Evolutionary conservation across 2,113 vertebrate genomes (phyloP), one percentile per base, ranked within the genome.

Genomic region (Limnothrissa miodon): DNA sequence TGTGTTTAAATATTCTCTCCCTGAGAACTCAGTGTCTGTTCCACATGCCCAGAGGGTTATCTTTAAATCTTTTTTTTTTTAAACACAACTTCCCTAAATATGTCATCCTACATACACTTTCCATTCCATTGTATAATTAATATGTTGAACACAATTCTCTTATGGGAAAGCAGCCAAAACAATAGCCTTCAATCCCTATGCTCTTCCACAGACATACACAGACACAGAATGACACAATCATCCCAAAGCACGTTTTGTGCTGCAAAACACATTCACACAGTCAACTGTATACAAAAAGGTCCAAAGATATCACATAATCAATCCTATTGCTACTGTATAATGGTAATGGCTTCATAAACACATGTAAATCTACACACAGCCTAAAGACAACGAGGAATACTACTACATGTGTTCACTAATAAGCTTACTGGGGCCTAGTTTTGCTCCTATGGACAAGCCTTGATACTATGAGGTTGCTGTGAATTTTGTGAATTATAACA

Each of bases 221-320:
- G 29, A 70, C 62, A 70, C 10, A 29, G 29, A 70, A 70, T 29
- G 25, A 70, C 62, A 36, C 62, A 33, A 36, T 74, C 66, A 74
- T 33, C 17, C 66, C 11, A 70, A 74, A 5, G 66, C 66, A 74
- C 29, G 13, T 13, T 29, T 74, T 2, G 66, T 39, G 33, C 25
- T 33, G 66, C 66, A 74, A 74, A 74, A 74, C 66, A 74, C 66
- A 74, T 36, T 74, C 66, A 36, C 66, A 36, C 66, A 39, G 66
- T 70, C 29, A 70, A 36, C 25, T 70, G 25, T 74, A 36, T 74
- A 36, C 25, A 33, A 74, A 74, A 74, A 74, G 33, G 66, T 33
- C 33, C 66, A 33, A 36, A 74, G 36, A 39, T 74, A 36, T 74
- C 66, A 74, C 66, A 36, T 36, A 13, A 74, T 70, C 62, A 70